A percentile compares a stretch with the other conserved stretches of the same genome.
These are phyloP conservation scores for Chrysomela aeneicollis DNA, from an alignment of 2,888 invertebrate species.

Conservation along the genomic window DNA sequence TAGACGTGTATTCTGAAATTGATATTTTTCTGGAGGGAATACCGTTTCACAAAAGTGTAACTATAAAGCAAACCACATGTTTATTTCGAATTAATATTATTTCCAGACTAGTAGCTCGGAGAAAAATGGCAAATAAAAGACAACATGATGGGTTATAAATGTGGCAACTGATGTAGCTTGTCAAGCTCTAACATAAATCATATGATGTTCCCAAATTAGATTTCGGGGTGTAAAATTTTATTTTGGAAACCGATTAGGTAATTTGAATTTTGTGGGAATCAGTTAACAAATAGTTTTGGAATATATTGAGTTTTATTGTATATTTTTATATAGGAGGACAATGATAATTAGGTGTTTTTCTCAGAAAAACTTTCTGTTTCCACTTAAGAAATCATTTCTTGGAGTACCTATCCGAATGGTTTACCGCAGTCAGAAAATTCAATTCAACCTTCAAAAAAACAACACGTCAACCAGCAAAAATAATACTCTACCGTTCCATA, in stretches of 20 bases:
- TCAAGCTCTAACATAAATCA: conserved; percentile 18
- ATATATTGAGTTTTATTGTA: no score
- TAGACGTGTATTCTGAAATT: not conserved
- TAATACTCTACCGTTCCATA: not conserved
- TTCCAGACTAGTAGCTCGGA: not conserved
- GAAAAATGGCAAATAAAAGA: conserved; percentile 6
- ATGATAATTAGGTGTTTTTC: no score
- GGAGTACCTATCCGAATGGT: no score
- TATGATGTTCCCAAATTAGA: conserved; percentile 17
- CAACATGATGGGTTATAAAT: conserved; percentile 9
- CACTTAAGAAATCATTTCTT: no score
- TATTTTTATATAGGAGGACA: no score
- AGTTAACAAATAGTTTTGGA: no score
- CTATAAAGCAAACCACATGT: not conserved
- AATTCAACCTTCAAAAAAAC: not conserved
- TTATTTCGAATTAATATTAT: conserved; percentile 2
- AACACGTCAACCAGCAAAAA: not conserved
- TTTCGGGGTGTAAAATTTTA: not conserved
- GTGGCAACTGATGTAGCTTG: conserved; percentile 13
- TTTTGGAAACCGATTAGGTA: no score
- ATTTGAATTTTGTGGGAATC: no score
- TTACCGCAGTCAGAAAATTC: not conserved
- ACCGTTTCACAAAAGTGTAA: not conserved
- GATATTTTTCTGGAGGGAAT: not conserved
- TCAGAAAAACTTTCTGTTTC: no score